Percentiles rank a stretch among this genome's conserved stretches.
phyloP scores from a whole-genome alignment of 2,113 vertebrate species.

The Paratilapia polleni region DNA sequence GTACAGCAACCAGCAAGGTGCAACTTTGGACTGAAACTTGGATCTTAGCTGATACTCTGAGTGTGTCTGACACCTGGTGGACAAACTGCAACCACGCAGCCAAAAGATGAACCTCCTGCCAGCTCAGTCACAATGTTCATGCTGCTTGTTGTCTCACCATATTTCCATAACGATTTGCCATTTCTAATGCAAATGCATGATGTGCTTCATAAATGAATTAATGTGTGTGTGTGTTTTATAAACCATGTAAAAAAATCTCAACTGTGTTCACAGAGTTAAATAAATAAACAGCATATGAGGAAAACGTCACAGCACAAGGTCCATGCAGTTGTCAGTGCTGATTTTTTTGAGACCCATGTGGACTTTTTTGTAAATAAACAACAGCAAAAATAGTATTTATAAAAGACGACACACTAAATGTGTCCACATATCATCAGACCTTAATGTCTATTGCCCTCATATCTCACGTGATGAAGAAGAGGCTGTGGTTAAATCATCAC shows the following conservation, averaged over 20 bases:
- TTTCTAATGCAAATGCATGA: not conserved
- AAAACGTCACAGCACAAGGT: not conserved
- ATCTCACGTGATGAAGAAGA: too few species aligned
- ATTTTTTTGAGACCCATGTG: not conserved
- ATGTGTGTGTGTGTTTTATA: too few species aligned
- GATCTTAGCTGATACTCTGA: not conserved
- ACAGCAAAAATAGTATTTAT: not conserved
- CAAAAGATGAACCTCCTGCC: not conserved
- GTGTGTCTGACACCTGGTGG: conserved; percentile 56
- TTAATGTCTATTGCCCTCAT: too few species aligned
- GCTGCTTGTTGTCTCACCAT: not conserved
- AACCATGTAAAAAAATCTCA: not conserved
- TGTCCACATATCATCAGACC: not conserved
- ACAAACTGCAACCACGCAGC: conserved; percentile 12
- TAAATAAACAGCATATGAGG: not conserved
- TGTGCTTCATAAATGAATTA: not conserved
- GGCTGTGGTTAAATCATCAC: not conserved
- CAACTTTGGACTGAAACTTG: not conserved
- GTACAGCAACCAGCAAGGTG: not conserved
- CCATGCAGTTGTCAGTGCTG: not conserved
- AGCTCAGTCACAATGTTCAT: not conserved
- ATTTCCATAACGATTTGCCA: not conserved
- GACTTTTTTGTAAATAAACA: not conserved
- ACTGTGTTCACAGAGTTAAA: not conserved
- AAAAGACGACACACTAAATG: not conserved